These are phyloP conservation scores for Phragmatobia fuliginosa DNA, from an alignment of 2,888 invertebrate species.

Conservation along the genomic window DNA sequence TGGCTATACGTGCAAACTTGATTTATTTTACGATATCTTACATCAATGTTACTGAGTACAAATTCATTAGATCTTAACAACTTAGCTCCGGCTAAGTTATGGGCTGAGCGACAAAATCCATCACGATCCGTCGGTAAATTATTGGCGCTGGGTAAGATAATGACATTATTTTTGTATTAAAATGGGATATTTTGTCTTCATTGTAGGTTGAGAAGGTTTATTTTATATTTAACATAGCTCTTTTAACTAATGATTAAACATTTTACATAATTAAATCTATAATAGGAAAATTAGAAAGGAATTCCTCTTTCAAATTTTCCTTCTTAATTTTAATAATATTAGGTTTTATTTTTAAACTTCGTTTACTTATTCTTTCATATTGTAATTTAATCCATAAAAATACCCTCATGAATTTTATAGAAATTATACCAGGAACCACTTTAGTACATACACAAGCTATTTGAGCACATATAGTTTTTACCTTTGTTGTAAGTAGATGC, in stretches of 20 bases:
- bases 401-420: not conserved
- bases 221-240: not conserved
- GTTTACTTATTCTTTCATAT: not conserved
- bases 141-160: constrained; percentile 21
- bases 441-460: not conserved
- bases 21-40: constrained; percentile 58
- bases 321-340: no score
- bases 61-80: constrained; percentile 39
- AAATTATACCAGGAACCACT: not conserved
- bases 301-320: no score
- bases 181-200: constrained; percentile 2
- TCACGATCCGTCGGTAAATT: constrained; percentile 32
- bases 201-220: constrained; percentile 1
- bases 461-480: no score
- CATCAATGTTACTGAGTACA: constrained; percentile 41
- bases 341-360: not conserved
- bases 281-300: not conserved
- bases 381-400: not conserved
- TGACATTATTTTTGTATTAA: constrained; percentile 11
- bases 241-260: not conserved
- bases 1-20: constrained; percentile 55
- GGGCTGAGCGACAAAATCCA: constrained; percentile 36
- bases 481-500: no score
- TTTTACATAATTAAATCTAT: not conserved
- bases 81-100: constrained; percentile 20